Evolutionary conservation across 2,113 vertebrate species (phyloP), one percentile per base, ranked within the genome.

Genomic region (Pituophis catenifer): DNA sequence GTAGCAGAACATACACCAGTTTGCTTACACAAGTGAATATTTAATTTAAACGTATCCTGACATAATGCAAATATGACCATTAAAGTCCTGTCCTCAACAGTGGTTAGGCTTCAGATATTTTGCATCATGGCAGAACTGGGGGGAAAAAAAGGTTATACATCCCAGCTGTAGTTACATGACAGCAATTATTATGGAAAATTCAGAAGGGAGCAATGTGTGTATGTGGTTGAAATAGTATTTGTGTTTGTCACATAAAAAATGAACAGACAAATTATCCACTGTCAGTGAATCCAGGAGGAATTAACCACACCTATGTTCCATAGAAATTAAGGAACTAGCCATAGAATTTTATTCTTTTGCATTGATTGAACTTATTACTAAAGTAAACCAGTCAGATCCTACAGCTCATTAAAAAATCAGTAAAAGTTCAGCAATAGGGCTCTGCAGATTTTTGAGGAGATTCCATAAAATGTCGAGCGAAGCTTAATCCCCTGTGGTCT

Each of bases 1-100:
- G 96, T 97, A 92, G 94, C 57, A 94, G 96, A 97, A 96, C 59
- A 92, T 23, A 94, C 17, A 90, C 93, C 86, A 85, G 92, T 94
- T 94, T 91, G 62, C 93, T 97, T 93, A 57, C 93, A 94, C 93
- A 94, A 95, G 0, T 26, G 87, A 7, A 29, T 62, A 50, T 65
- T 75, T 81, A 92, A 52, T 50, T 93, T 21, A 75, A 95, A 94
- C 85, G 29, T 0, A 0, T 24, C 19, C 7, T 29, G 58, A 94
- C 70, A 95, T 94, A 90, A 92, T 93, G 90, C 1, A 33, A 86
- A 89, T 89, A 92, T 58, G 90, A 38, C 23, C 92, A 88, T 81
- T 90, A 70, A 90, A 90, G 50, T 96, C 87, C 53, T 89, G 54
- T 92, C 0, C 0, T 70, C 70, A 94, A 52, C 44, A 58, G 52